Base-by-base conservation (phyloP, 2,888 invertebrate genomes). In the Netelia inedita region DNA sequence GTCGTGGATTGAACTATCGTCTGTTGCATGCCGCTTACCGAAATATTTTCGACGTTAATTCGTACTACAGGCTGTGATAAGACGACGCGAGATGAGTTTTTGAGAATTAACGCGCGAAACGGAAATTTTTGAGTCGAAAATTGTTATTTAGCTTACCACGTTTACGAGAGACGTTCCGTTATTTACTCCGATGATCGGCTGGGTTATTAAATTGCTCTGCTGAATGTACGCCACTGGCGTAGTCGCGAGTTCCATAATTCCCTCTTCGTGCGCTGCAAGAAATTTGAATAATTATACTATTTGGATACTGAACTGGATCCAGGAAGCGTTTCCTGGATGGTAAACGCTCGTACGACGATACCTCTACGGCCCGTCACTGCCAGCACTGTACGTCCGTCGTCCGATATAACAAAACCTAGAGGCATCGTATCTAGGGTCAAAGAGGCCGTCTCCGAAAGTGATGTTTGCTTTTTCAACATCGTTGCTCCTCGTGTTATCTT, bases 331-430 rank as follows among this genome's bases (percentile, higher is more conserved):
- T 35, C 6, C 14, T 46, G 10, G 14, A 57, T 19, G 57, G 19
- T 19, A 57, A 72, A 59, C 16, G 23, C 23, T 23, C 1, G 3
- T 9, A 53, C n/a, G 11, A 53, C n/a, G 6, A 11, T n/a, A 78
- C 69, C 50, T 16, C 19, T 61, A 59, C 55, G 80, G 91, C 93
- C 91, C 65, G 90, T 87, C 14, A 93, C 88, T 28, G 92, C 90
- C 9, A 93, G 76, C 16, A 93, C 83, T 0, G 92, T 89, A 19
- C 89, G 87, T 23, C 92, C 92, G 83, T 93, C 92, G 5, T 93
- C 92, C 0, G 91, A 89, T 10, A 92, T 89, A 55, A 93, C 89
- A 78, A 92, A 89, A 85, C 92, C 89, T 73, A 93, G 86, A 8
- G 91, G 89, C 68, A 91, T 53, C 6, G 89, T 57, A 16, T 88